Evolutionary conservation across 2,888 invertebrate genomes (phyloP), one percentile per base, ranked within the genome.

Genomic region (Sesamia inferens): DNA sequence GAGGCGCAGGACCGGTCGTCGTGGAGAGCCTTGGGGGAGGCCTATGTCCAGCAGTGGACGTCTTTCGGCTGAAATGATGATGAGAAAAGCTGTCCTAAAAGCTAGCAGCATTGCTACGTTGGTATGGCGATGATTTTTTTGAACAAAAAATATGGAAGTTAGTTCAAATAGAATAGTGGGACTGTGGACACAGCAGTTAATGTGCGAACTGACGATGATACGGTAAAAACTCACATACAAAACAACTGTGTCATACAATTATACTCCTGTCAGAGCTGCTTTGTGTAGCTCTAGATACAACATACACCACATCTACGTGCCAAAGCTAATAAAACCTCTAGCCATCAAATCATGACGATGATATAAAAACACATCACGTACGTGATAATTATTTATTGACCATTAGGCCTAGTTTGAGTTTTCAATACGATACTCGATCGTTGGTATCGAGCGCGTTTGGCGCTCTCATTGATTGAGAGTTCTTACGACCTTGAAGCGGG

Each of bases 171-270:
- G 42, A 24, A 57, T 24, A n/a, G n/a, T 31, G 42, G 5, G 2
- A 31, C 48, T 42, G 2, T 24, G 13, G 31, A 54, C n/a, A 31
- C 11, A 59, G 14, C 10, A 47, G 59, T 54, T 10, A 5, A 54
- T 55, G 24, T 68, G 68, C 61, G 51, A 70, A 62, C 57, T 59
- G 22, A 64, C 48, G 48, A 19, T 51, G 55, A 54, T 24, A 48
- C 54, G 48, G 58, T 65, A 74, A 19, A 63, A 31, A 31, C 31
- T 31, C 31, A 31, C 31, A 31, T 31, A 31, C 1, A 76, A 16
- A 55, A 72, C 67, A 71, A 47, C 55, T 14, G 31, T 47, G 54
- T 47, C 62, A 22, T 39, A 48, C 39, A 6, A 47, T 42, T 57
- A 22, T 44, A 48, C 39, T 13, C 11, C 19, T 54, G 6, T 11